A percentile compares a stretch with the other conserved stretches of the same genome.
Evolutionary conservation across 2,888 invertebrate species (phyloP).

Genomic region (Drosophila robusta): DNA sequence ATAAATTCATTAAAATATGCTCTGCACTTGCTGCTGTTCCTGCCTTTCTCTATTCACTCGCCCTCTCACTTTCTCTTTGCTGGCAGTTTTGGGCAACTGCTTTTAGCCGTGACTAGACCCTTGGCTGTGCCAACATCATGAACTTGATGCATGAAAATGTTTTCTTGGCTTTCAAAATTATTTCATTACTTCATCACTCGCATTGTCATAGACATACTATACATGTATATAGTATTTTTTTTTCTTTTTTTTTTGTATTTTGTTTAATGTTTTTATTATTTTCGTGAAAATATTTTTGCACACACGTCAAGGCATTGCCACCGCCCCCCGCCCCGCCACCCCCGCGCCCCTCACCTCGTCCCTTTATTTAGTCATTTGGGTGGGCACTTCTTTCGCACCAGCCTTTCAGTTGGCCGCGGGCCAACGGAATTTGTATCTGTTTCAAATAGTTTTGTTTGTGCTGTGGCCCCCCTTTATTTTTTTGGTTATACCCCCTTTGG

Average conservation of each 20-base stretch:
- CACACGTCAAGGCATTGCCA: conserved; percentile 67
- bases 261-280: conserved; percentile 51
- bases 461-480: not conserved
- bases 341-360: not conserved
- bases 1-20: conserved; percentile 63
- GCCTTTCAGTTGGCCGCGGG: conserved; percentile 40
- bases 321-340: not conserved
- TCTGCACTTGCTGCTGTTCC: conserved; percentile 2
- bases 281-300: conserved; percentile 68
- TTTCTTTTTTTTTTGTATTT: not conserved
- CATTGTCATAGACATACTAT: conserved; percentile 53
- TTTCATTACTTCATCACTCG: conserved; percentile 73
- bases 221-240: not conserved
- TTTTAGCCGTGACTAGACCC: conserved; percentile 13
- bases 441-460: conserved; percentile 62
- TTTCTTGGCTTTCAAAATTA: conserved; percentile 56
- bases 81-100: not conserved
- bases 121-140: conserved; percentile 44
- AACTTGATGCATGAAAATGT: conserved; percentile 74
- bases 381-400: conserved; percentile 42
- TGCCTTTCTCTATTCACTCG: not conserved
- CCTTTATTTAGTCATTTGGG: conserved; percentile 25
- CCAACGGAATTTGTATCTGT: conserved; percentile 75
- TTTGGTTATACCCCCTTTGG: no score
- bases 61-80: not conserved